Evolutionary conservation across 2,888 invertebrate genomes (phyloP), one percentile per base, ranked within the genome.

Genomic region (Ormyrus rosae): DNA sequence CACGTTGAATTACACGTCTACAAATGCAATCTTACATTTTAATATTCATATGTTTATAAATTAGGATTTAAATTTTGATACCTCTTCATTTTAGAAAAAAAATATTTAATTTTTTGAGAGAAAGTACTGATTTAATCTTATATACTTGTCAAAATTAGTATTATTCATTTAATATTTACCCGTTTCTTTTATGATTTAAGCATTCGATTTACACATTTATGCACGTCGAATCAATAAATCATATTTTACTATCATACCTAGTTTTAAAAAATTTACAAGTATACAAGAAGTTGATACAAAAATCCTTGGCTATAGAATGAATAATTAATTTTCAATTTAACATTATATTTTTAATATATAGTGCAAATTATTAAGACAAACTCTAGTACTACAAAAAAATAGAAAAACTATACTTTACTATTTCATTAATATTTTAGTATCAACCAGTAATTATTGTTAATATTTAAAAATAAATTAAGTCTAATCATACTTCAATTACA

Each of bases 11-110:
- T 80, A 68, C 48, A 81, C 69, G 81, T 81, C 81, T 83, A 81
- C 71, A 72, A 83, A 84, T 83, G 69, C 81, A 83, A 80, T 67
- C 74, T 67, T 72, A 61, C 50, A 6, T 71, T 65, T 82, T 79
- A 68, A 56, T 83, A 51, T 78, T 64, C 76, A 81, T 71, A 65
- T 55, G 34, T 50, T 69, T 75, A 70, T 70, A 69, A 80, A 61
- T 70, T 72, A 74, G 50, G 64, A 60, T 69, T 69, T 45, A 68
- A 78, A 64, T 74, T 69, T 69, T 63, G 69, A 81, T 76, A 51
- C 65, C 11, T 68, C 64, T 68, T 71, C 60, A 58, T 70, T 51
- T 71, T 34, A 73, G 53, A 34, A 65, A 61, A 67, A 72, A 75
- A 79, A 78, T 3, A 60, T 34, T 63, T 56, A 19, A 4, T n/a